phyloP scores from a whole-genome alignment of 2,797 vertebrate species.

The Taenioides sp. region DNA sequence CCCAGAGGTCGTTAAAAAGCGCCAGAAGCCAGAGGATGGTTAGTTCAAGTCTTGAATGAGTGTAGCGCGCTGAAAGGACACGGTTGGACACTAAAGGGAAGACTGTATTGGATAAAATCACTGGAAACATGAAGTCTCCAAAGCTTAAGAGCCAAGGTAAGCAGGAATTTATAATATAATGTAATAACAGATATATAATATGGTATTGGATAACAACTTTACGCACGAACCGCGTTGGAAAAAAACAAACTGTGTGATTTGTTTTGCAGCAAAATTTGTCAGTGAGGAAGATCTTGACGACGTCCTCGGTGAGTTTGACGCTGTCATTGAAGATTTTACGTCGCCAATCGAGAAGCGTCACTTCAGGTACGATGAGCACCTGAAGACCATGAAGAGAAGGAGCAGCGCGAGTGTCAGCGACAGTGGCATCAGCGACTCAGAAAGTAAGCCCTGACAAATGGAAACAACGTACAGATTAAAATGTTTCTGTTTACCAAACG shows the following conservation, averaged over 20 bases:
- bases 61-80: not conserved
- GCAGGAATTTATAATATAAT: not conserved
- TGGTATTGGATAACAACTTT: not conserved
- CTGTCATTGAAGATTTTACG: conserved; percentile 91
- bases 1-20: conserved; percentile 59
- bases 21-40: conserved; percentile 7
- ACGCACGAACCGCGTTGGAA: not conserved
- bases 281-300: conserved; percentile 81
- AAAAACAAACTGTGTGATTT: not conserved
- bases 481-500: not conserved
- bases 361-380: conserved; percentile 90
- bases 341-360: conserved; percentile 88
- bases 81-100: not conserved
- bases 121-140: conserved; percentile 78
- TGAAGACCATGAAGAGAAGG: conserved; percentile 89
- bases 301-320: conserved; percentile 91
- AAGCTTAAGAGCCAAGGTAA: conserved; percentile 72
- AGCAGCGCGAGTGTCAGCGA: conserved; percentile 92
- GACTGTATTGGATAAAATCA: conserved; percentile 26
- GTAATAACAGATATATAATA: not conserved
- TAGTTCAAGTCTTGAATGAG: conserved; percentile 15
- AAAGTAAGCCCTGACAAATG: conserved; percentile 78
- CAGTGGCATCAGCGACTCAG: conserved; percentile 91
- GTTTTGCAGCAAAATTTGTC: conserved; percentile 46
- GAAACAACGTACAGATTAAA: not conserved